These are phyloP conservation scores for Phragmatobia fuliginosa DNA, from an alignment of 2,888 invertebrate species.

Conservation along the genomic window DNA sequence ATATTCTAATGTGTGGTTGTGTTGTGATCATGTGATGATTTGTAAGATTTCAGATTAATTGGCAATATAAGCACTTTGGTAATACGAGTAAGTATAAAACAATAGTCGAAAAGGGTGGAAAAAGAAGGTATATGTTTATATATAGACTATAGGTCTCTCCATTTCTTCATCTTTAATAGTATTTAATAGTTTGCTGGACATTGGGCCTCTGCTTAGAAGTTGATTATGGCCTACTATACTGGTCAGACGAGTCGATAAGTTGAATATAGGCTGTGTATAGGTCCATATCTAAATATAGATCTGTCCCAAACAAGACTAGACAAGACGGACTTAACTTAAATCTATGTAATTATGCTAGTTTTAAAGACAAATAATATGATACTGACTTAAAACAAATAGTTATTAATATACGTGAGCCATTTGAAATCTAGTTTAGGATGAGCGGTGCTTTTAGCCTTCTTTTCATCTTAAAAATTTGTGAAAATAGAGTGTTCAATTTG, in stretches of 20 bases:
- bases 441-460: background rate
- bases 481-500: background rate
- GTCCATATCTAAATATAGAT: too few species aligned
- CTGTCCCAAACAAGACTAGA: background rate
- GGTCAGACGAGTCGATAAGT: too few species aligned
- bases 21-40: conserved; percentile 7
- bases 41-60: conserved; percentile 22
- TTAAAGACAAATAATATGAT: too few species aligned
- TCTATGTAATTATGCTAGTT: background rate
- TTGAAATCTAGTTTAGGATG: background rate
- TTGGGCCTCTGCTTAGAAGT: too few species aligned
- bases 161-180: background rate
- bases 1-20: conserved; percentile 7
- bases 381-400: background rate
- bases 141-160: background rate
- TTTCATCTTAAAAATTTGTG: background rate
- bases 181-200: too few species aligned
- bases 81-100: conserved; percentile 10
- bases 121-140: background rate
- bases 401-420: background rate
- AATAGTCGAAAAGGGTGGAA: background rate
- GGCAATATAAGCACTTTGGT: conserved; percentile 35
- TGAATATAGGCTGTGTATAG: background rate
- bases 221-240: too few species aligned
- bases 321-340: background rate